Evolutionary conservation across 92 coral and sea anemone genomes (phyloP), one percentile per base, ranked within the genome.

Genomic region (Epizoanthus rinbou): DNA sequence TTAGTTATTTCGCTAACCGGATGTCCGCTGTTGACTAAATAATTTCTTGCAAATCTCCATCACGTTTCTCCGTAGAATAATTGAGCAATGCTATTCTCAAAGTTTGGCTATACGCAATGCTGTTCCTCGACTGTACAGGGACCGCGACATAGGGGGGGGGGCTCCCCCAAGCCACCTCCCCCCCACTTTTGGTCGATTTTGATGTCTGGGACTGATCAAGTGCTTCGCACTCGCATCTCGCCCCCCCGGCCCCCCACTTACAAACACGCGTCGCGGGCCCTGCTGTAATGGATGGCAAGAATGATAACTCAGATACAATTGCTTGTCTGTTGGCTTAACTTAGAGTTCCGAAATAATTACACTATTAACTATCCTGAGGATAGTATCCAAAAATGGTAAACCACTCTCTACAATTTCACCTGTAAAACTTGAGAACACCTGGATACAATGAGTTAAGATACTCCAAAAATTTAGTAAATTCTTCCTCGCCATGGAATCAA

Each of bases 1-100:
- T 21, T 13, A 10, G 23, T 3, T 23, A 69, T 54, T 15, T 14
- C 14, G 8, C 74, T 35, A 24, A 11, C 9, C 9, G 21, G 33
- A 23, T 65, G 43, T 65, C 70, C 70, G 3, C 70, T 15, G 15
- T 65, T 65, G 4, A 65, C 70, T 65, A 65, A 65, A 65, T 23
- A 14, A 13, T 65, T 31, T 23, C 6, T 22, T 65, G 37, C 70
- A 65, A 23, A 65, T 65, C 70, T 39, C 4, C 2, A 65, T 65
- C 37, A n/a, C 39, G 11, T 21, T 65, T 9, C 15, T 39, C 33
- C 14, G 10, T 39, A 41, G 71, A 65, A 21, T 2, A 28, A 28
- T 28, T 66, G 25, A 5, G 35, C 35, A 11, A 22, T 66, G 35
- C 2, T 28, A 28, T 28, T 28, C 2, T 28, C 31, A 28, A 28